phyloP scores from a whole-genome alignment of 2,113 vertebrate species.

The Castor canadensis region DNA sequence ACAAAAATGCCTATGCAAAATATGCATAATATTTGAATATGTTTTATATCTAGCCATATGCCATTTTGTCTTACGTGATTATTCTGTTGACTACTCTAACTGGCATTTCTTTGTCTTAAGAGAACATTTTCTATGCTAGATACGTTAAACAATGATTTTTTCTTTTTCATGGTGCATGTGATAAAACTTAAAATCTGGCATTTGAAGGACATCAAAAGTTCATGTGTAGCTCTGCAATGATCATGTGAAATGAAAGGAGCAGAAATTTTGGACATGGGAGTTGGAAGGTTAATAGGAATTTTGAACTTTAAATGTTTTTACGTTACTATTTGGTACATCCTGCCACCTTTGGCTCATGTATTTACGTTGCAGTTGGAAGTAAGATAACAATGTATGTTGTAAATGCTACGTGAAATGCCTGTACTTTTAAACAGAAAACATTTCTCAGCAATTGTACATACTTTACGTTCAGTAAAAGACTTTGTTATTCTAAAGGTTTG shows the following conservation, averaged over 20 bases:
- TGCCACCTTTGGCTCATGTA: background rate
- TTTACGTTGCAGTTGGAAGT: background rate
- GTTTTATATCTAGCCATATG: background rate
- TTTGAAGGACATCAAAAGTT: constrained; percentile 31
- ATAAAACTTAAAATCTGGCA: constrained; percentile 36
- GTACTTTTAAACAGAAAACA: background rate
- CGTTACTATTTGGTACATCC: background rate
- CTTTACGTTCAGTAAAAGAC: background rate
- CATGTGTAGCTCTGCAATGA: background rate
- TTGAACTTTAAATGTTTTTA: constrained; percentile 58
- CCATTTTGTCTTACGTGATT: background rate
- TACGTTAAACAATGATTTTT: background rate
- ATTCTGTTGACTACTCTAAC: background rate
- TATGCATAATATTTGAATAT: background rate
- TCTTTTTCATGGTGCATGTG: background rate
- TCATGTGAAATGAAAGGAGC: constrained; percentile 36
- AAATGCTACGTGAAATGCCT: background rate
- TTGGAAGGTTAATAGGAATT: constrained; percentile 55
- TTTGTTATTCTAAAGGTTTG: background rate
- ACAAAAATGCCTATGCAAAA: background rate
- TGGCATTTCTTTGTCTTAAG: background rate
- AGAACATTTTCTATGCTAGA: background rate
- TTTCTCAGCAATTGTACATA: background rate
- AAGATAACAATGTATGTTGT: background rate
- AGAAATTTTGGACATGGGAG: constrained; percentile 19